Evolutionary conservation across 2,797 vertebrate species (phyloP).

Genomic region (Hyperoplus lanceolatus): DNA sequence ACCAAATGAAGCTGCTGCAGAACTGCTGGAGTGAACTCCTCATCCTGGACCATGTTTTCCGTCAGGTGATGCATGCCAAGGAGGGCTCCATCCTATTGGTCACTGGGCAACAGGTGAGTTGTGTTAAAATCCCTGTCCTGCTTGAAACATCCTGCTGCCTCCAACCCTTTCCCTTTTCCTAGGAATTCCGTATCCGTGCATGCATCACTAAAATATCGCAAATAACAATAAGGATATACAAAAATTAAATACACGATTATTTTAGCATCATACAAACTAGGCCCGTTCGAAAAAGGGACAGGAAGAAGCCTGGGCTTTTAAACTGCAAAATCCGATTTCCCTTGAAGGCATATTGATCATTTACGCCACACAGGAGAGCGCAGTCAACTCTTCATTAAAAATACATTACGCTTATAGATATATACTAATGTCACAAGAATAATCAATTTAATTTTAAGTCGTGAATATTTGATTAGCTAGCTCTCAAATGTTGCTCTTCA

Average conservation of each 20-base stretch:
- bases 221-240: no score
- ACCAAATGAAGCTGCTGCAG: conserved; percentile 99
- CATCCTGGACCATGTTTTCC: conserved; percentile 97
- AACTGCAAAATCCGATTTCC: conserved; percentile 24
- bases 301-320: no score
- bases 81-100: conserved; percentile 97
- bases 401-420: conserved; percentile 78
- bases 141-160: background rate
- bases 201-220: background rate
- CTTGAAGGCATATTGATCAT: conserved; percentile 78
- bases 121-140: background rate
- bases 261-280: no score
- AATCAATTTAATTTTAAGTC: conserved; percentile 72
- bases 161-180: background rate
- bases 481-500: conserved; percentile 68
- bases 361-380: conserved; percentile 27
- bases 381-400: conserved; percentile 76
- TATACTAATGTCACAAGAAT: conserved; percentile 76
- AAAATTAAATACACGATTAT: no score
- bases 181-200: background rate
- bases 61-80: conserved; percentile 97
- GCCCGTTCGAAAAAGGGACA: no score
- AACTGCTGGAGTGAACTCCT: conserved; percentile 99
- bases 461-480: conserved; percentile 77
- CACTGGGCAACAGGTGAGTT: conserved; percentile 96